Base-by-base conservation (phyloP, 2,888 invertebrate genomes). In the Colostygia pectinataria region DNA sequence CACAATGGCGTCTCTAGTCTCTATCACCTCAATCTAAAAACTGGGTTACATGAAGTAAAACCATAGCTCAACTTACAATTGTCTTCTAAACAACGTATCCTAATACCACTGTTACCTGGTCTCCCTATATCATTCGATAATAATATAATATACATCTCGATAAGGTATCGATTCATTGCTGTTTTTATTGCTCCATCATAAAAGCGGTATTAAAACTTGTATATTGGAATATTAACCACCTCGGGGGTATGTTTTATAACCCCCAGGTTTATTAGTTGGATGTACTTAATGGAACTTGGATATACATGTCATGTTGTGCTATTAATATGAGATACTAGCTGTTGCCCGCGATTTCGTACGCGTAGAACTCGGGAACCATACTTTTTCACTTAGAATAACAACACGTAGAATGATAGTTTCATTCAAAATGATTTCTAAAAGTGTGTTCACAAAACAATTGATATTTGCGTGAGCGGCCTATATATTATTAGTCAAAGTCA, bases 111-210 rank as follows among this genome's bases (percentile, higher is more conserved):
- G 10, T 25, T 41, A 10, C 27, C 6, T 49, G 48, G 14, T 4
- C 48, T 31, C 34, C 12, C 33, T 29, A 9, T 18, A 28, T 6
- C 18, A 18, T 4, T 27, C 23, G 27, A 44, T 39, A 33, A 29
- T 43, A 33, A 23, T 29, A 39, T 44, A 55, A 45, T 53, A 57
- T 56, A 56, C 40, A 45, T 46, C 32, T 52, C 36, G 34, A 56
- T 55, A 53, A 48, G 38, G 38, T 27, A 67, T 66, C 61, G 68
- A 68, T 62, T 59, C 71, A 73, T 76, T 74, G 68, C 61, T 46
- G 39, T 61, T 74, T 75, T 75, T 77, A 77, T 72, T 73, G 59
- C 56, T 45, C 41, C 52, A 55, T 63, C 71, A 68, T 73, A 71
- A 73, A 73, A 68, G 28, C 33, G 7, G 51, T 62, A 73, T 69